Evolutionary conservation across 2,797 vertebrate species (phyloP), one percentile per base, ranked within the genome.

Genomic region (Callimico goeldii): DNA sequence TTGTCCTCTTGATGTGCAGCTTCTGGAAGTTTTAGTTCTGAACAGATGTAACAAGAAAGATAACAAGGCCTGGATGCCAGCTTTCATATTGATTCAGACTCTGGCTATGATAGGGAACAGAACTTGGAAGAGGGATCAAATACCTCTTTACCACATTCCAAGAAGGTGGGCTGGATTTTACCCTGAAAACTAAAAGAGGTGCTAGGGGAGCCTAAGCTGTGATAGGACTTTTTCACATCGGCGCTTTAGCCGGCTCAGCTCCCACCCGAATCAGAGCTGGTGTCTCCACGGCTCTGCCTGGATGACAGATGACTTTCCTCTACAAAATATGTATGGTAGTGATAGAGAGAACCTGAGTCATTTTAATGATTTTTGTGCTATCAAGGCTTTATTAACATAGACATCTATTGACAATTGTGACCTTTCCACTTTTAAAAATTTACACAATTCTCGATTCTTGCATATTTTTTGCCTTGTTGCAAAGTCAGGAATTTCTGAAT

Each of bases 401-500:
- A 11, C 41, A 6, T 28, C 24, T 39, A 33, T 41, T 26, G 43
- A 39, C 30, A 39, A 22, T 5, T 24, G 15, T 61, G 24, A 85
- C 5, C 2, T 82, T 39, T 6, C 28, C 14, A 33, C 36, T 77
- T 82, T 17, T n/a, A 14, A 82, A 72, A 43, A 26, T 76, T 39
- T 26, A 39, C 2, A 46, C 20, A 48, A 0, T 55, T 43, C 26
- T 95, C 67, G 41, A 7, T 73, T 77, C 92, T 46, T 55, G 19
- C 41, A 20, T 50, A 70, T 91, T 77, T 93, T 88, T 67, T 28
- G 5, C 15, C 33, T 83, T 75, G 28, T 70, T 89, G 10, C 50
- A 52, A 96, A 82, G 48, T 43, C 24, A 58, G n/a, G 5, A 55
- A 81, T 87, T 90, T 93, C 33, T 93, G n/a, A 96, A 92, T 85